phyloP scores from a whole-genome alignment of 2,113 vertebrate genomes.

The Calidris pygmaea region DNA sequence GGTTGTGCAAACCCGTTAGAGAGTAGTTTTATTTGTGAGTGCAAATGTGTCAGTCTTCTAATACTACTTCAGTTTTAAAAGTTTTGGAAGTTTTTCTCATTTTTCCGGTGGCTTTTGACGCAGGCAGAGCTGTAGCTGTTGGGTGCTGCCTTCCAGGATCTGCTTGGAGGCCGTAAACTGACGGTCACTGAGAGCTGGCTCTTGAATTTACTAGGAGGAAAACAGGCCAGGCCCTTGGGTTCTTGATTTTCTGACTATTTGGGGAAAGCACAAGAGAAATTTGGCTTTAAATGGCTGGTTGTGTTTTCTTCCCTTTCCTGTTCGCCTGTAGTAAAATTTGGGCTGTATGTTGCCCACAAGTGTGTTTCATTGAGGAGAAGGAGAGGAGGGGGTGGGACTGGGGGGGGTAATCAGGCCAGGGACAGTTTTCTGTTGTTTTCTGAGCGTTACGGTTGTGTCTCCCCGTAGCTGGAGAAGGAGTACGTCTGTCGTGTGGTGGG shows the following conservation, averaged over 20 bases:
- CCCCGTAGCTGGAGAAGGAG: conserved; percentile 89
- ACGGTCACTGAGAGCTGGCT: rapidly evolving
- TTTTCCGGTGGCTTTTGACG: neutral
- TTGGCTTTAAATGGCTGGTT: neutral
- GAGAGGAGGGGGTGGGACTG: neutral
- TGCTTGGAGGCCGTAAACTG: neutral
- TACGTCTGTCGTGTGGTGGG: conserved; percentile 93
- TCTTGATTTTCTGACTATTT: rapidly evolving
- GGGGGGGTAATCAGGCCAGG: rapidly evolving
- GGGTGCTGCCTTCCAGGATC: neutral
- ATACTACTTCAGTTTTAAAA: rapidly evolving
- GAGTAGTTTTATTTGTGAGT: neutral
- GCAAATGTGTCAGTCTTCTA: no score
- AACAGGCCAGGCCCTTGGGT: neutral
- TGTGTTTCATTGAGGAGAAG: neutral
- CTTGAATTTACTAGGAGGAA: neutral
- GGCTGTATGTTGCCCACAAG: rapidly evolving
- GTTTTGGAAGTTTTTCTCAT: neutral
- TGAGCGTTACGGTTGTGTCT: neutral
- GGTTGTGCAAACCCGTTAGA: neutral
- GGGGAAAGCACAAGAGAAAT: neutral
- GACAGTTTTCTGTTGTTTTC: neutral
- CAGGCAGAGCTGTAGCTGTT: neutral
- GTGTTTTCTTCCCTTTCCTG: neutral
- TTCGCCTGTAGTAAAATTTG: neutral